Percentiles rank a stretch among this genome's conserved stretches.
phyloP scores from a whole-genome alignment of 2,113 vertebrate species.

The Sterrhoptilus dennistouni region DNA sequence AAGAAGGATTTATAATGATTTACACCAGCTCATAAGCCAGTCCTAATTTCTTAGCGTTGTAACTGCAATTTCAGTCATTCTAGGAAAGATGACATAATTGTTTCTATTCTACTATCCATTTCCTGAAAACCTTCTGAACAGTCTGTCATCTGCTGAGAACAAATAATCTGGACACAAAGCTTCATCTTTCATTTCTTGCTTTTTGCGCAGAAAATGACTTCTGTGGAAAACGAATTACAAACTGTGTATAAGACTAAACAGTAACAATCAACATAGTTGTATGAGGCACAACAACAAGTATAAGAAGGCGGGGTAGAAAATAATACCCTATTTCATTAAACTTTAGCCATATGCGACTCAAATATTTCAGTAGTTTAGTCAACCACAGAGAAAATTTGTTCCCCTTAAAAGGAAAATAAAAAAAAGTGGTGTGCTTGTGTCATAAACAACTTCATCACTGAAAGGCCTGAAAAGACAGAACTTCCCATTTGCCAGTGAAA shows the following conservation, averaged over 20 bases:
- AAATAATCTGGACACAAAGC: background rate
- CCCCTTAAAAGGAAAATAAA: background rate
- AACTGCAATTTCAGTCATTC: background rate
- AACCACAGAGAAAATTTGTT: background rate
- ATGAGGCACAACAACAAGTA: background rate
- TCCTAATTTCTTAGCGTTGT: background rate
- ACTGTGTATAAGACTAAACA: background rate
- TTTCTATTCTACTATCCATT: background rate
- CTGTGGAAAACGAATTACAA: background rate
- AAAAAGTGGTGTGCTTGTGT: background rate
- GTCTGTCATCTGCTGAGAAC: background rate
- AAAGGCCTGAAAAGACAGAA: background rate
- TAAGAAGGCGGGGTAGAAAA: background rate
- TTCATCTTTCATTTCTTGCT: background rate
- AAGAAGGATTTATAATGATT: background rate
- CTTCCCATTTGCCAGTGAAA: background rate
- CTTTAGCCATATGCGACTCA: background rate
- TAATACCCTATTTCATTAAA: background rate
- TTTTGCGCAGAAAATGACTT: background rate
- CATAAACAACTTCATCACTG: background rate
- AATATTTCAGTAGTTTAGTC: background rate
- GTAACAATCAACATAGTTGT: background rate
- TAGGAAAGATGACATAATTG: background rate
- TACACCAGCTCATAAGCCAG: background rate
- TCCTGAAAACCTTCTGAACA: background rate